Conservation (phyloP, 2,888 invertebrate genomes). For the Xylophagus ater region DNA sequence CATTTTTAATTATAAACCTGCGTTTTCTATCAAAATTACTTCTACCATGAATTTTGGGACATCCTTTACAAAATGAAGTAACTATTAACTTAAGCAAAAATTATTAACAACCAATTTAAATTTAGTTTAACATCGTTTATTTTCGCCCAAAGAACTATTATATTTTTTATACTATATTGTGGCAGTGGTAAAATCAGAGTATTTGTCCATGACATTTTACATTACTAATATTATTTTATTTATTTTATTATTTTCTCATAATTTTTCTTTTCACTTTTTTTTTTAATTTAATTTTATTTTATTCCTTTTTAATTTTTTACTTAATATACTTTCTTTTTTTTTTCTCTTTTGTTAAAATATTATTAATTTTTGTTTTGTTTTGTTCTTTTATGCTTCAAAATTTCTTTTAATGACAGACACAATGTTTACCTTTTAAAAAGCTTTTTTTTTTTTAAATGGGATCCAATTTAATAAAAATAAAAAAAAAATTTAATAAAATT, state of each 20-base stretch:
- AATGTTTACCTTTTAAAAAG: no score
- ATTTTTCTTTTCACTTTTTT: constrained; percentile 10
- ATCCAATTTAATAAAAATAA: background rate
- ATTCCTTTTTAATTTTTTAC: constrained; percentile 18
- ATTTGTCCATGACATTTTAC: constrained; percentile 26
- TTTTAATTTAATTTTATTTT: constrained; percentile 12
- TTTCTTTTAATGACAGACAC: no score
- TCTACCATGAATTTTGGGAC: no score
- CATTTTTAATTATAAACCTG: no score
- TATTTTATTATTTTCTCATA: constrained; percentile 14
- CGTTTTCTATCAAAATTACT: no score
- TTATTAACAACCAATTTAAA: background rate
- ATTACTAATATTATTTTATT: constrained; percentile 19
- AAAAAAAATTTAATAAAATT: background rate
- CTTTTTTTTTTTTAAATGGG: no score
- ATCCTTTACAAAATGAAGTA: no score
- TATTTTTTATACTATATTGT: constrained; percentile 26
- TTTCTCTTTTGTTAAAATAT: background rate
- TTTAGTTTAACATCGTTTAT: constrained; percentile 21
- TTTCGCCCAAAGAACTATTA: constrained; percentile 41
- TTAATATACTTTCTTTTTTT: constrained; percentile 4
- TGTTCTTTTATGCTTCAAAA: background rate
- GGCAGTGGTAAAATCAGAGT: constrained; percentile 28
- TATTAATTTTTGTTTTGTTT: background rate
- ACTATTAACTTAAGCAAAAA: background rate